Conservation (phyloP, 2,888 invertebrate species). For the Drosophila melanocephala region DNA sequence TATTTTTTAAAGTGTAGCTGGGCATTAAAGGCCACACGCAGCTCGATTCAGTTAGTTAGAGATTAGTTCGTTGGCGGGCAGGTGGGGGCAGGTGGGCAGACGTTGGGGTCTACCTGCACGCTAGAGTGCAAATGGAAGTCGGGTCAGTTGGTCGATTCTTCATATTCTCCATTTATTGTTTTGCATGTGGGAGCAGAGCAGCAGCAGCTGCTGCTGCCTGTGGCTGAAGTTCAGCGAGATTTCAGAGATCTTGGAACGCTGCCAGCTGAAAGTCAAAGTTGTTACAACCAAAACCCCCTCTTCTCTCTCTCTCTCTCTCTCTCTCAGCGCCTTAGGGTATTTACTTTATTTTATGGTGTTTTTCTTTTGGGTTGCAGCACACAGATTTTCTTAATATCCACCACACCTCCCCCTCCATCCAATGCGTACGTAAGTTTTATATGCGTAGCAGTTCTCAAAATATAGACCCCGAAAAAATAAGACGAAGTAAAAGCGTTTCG, state of each 20-base stretch:
- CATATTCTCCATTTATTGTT: not conserved
- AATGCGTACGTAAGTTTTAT: slow-evolving; percentile 55
- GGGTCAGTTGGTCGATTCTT: slow-evolving; percentile 41
- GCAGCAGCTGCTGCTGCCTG: slow-evolving; percentile 1
- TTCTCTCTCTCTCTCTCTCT: not conserved
- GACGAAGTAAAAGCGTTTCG: slow-evolving; percentile 38
- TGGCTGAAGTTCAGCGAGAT: slow-evolving; percentile 43
- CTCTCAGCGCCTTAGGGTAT: slow-evolving; percentile 18
- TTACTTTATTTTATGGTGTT: slow-evolving; percentile 19
- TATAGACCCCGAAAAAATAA: slow-evolving; percentile 36
- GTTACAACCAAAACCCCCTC: slow-evolving; percentile 9
- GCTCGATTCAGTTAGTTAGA: slow-evolving; percentile 1
- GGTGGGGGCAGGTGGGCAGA: slow-evolving; percentile 35
- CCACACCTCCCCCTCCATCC: not conserved
- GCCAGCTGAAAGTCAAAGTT: slow-evolving; percentile 61
- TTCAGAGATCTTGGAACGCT: slow-evolving; percentile 30
- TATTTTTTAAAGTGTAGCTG: not conserved
- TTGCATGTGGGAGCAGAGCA: slow-evolving; percentile 35
- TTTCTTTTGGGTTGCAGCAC: slow-evolving; percentile 16
- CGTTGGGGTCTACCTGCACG: slow-evolving; percentile 15
- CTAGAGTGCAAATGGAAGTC: slow-evolving; percentile 34
- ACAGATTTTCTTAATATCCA: slow-evolving; percentile 64
- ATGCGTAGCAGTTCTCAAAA: slow-evolving; percentile 40
- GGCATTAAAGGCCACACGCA: slow-evolving; percentile 24
- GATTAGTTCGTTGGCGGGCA: slow-evolving; percentile 1